Evolutionary conservation across 2,113 vertebrate species (phyloP), one percentile per base, ranked within the genome.

Genomic region (Proteles cristata): DNA sequence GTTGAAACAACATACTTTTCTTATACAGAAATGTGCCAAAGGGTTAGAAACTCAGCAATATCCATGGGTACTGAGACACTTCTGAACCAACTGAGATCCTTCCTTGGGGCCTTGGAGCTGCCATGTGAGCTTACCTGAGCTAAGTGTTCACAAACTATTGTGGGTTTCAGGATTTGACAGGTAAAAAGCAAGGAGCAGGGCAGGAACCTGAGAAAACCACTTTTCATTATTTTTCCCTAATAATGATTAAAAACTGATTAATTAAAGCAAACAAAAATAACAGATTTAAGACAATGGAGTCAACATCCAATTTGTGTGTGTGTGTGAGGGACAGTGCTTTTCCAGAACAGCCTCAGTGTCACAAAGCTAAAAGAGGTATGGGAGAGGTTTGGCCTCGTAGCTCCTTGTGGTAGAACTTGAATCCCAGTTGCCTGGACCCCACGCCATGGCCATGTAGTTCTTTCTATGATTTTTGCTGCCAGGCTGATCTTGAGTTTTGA

Each of bases 41-140:
- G 26, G 61, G 19, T 33, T 9, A 45, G 88, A 48, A 63, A 66
- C 74, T 48, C 63, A 48, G 21, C 80, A 23, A 1, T 21, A 5
- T 11, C 43, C 50, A 0, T 0, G 35, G 80, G 43, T 2, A 6
- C 28, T 0, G 1, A 14, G 81, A 55, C 26, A 11, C 89, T 61
- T 33, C 82, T 26, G 15, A 48, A 61, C 4, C 4, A 69, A 77
- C n/a, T 4, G 86, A 39, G 90, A 33, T 4, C 17, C 55, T 31
- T 74, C n/a, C 19, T 85, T 10, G 39, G 1, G 80, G 63, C 55
- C 11, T 55, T 79, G 11, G 63, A 61, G 4, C 12, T 73, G 55
- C 26, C 33, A 0, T 33, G 31, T 61, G 79, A 77, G 86, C 31
- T 88, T 45, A 1, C 14, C 80, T 58, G 58, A 39, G 66, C 43